phyloP scores from a whole-genome alignment of 2,797 vertebrate species.

The Pantherophis alleghaniensis region DNA sequence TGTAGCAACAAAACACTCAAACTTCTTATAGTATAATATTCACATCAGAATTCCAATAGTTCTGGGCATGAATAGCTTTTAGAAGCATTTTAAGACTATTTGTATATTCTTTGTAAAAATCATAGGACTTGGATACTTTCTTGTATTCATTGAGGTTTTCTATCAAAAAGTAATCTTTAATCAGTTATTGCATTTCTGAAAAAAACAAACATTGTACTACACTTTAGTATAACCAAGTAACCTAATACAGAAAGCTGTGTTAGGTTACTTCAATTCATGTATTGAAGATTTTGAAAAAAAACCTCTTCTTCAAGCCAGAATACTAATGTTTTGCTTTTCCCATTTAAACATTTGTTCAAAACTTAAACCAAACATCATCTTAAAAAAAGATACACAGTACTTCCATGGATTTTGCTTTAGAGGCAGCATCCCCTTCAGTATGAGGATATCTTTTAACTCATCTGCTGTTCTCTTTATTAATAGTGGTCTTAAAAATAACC shows the following conservation, averaged over 20 bases:
- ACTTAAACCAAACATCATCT: not conserved
- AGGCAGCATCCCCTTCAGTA: not conserved
- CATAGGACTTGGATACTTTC: not conserved
- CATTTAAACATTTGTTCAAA: not conserved
- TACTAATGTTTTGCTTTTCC: not conserved
- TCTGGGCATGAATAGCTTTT: not conserved
- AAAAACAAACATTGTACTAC: not conserved
- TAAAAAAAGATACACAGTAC: not conserved
- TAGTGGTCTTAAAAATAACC: not conserved
- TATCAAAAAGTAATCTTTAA: not conserved
- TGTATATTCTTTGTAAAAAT: not conserved
- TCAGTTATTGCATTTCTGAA: not conserved
- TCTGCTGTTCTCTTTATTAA: not conserved
- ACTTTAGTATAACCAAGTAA: not conserved
- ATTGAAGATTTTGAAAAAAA: not conserved
- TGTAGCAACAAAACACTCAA: not conserved
- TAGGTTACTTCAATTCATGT: not conserved
- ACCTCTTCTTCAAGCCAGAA: not conserved
- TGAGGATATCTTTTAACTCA: not conserved
- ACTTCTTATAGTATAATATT: constrained; percentile 5
- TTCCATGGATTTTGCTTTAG: not conserved
- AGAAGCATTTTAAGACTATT: not conserved
- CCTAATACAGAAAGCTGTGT: not conserved
- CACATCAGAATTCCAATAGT: constrained; percentile 12
- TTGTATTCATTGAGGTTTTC: not conserved